Base-by-base conservation (phyloP, 2,888 invertebrate genomes). In the Yponomeuta cagnagella region DNA sequence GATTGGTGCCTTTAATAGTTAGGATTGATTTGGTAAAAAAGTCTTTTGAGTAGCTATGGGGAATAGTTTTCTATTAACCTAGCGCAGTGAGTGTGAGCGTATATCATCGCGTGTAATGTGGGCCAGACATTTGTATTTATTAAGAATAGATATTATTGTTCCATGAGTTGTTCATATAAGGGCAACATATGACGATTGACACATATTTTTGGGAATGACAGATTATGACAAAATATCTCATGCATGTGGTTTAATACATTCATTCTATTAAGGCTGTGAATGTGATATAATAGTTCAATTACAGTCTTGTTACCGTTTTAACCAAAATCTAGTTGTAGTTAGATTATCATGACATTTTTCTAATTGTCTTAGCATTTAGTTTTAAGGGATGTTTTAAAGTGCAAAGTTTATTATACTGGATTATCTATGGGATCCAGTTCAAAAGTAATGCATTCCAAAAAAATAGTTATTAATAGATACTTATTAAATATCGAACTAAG, bases 211-310 rank as follows among this genome's bases (percentile, higher is more conserved):
- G 37, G 5, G 5, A 37, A 37, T 37, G 2, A 37, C 2, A 37
- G 5, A 2, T 37, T 43, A 43, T 43, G 43, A 43, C 8, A 8
- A 5, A 43, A 43, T 43, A 43, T 43, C 43, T 43, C 43, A 8
- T 43, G 43, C 9, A 43, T 43, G 43, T 43, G 43, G 43, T 43
- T 43, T 43, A 43, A 43, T 43, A 15, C 52, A 58, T 58, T 58
- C 52, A 73, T 67, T 43, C 37, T 77, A 78, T 75, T 73, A 75
- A 76, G 87, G 86, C 86, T 86, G 86, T 87, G 86, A 85, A 78
- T 69, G 69, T 69, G 69, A 69, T 58, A 58, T 15, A 48, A 76
- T 79, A 74, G 75, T 76, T 76, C 74, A 75, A 79, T 80, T 77
- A 75, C 80, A 81, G 77, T 79, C 78, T 68, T 72, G 73, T 70